These are phyloP conservation scores for Oceanodroma tethys DNA, from an alignment of 2,113 vertebrate species.

Conservation along the genomic window DNA sequence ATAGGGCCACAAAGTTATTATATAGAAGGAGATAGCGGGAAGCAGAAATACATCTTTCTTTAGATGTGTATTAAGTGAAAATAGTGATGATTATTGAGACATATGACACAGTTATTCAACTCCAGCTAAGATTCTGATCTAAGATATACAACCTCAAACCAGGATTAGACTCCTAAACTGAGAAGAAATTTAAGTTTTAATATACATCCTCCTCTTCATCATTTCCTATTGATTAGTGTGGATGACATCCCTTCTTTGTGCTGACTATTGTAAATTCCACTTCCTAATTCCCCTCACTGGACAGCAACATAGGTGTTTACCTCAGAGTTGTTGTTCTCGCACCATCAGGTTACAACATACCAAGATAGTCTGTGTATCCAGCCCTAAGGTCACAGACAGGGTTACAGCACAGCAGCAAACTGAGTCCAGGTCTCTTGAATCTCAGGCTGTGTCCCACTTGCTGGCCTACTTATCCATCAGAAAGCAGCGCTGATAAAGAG, in stretches of 20 bases:
- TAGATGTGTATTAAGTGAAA: background rate
- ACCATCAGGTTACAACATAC: background rate
- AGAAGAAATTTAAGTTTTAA: background rate
- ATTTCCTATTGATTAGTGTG: background rate
- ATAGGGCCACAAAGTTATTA: background rate
- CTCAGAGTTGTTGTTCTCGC: background rate
- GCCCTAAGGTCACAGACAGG: background rate
- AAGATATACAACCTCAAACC: background rate
- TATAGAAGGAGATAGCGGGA: background rate
- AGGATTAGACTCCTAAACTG: background rate
- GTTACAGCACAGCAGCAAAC: background rate
- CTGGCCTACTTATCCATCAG: background rate
- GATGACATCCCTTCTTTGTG: background rate
- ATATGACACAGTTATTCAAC: background rate
- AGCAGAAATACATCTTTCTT: background rate
- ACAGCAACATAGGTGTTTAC: background rate
- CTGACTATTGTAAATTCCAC: background rate
- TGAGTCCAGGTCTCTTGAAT: background rate
- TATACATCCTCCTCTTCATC: background rate
- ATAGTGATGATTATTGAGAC: background rate
- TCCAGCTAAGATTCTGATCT: background rate
- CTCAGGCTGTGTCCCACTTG: background rate
- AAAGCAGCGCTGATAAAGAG: background rate
- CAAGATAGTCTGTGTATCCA: background rate
- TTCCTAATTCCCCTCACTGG: background rate